A percentile compares a stretch with the other conserved stretches of the same genome.
Evolutionary conservation across 2,797 vertebrate species (phyloP).

Genomic region (Alfaro cultratus): DNA sequence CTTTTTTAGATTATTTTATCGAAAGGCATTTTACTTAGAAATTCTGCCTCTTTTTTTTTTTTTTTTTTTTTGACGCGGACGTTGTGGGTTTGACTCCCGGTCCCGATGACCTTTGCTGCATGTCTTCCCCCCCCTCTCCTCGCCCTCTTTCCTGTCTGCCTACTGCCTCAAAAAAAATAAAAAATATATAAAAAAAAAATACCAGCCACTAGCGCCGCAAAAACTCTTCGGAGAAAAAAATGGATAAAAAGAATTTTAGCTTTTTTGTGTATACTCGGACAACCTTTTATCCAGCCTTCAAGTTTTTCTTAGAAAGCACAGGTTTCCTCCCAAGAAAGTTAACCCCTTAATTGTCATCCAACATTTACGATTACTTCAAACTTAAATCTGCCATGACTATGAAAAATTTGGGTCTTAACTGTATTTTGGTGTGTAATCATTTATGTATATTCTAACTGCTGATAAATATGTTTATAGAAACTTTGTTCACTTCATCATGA

Average conservation of each 20-base stretch:
- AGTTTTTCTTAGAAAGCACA: background rate
- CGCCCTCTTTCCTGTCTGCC: no score
- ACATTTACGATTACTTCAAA: background rate
- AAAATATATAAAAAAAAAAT: no score
- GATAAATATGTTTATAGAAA: background rate
- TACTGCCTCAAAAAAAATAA: no score
- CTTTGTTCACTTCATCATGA: constrained; percentile 1
- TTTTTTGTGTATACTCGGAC: background rate
- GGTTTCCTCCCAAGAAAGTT: background rate
- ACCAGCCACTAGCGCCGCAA: no score
- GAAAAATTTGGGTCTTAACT: background rate
- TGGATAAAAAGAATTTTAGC: no score
- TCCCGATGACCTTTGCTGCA: no score
- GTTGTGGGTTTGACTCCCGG: no score
- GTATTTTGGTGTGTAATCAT: background rate
- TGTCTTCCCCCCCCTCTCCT: no score
- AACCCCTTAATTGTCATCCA: background rate
- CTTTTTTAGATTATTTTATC: background rate
- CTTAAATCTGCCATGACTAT: background rate
- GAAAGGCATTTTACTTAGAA: background rate
- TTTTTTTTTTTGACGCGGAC: no score
- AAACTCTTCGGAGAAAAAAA: no score
- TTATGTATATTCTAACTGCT: background rate
- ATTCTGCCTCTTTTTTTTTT: no score
- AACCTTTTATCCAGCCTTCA: background rate